Evolutionary conservation across 2,888 invertebrate genomes (phyloP).

Genomic region (Acrobasis consociella): DNA sequence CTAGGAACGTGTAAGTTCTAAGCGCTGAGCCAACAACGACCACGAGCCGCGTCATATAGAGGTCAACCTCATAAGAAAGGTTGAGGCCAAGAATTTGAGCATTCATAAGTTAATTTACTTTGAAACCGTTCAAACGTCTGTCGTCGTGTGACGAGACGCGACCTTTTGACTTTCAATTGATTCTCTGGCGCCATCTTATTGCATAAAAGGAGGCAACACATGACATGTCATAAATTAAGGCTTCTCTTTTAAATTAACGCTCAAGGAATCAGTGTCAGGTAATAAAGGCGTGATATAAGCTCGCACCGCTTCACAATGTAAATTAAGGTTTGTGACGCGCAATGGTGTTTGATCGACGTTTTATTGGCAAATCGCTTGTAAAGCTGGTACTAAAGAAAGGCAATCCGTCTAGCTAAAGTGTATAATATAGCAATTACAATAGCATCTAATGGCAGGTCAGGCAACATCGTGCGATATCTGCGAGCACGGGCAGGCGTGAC

Average conservation of each 20-base stretch:
- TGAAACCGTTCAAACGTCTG: constrained; percentile 45
- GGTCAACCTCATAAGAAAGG: constrained; percentile 20
- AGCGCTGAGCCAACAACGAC: constrained; percentile 6
- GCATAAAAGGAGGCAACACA: constrained; percentile 24
- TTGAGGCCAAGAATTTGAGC: constrained; percentile 39
- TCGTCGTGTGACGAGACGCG: constrained; percentile 45
- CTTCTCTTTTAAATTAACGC: no score
- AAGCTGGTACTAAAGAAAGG: no score
- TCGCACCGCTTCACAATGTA: no score
- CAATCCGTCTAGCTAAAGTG: no score
- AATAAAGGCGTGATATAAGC: no score
- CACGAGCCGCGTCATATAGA: constrained; percentile 4
- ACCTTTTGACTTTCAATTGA: constrained; percentile 62
- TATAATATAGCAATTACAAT: not conserved
- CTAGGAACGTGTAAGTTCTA: constrained; percentile 9
- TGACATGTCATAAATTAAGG: not conserved
- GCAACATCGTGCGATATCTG: constrained; percentile 28
- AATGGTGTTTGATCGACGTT: no score
- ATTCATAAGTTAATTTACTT: constrained; percentile 39
- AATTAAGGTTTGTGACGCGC: no score
- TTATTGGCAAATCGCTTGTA: no score
- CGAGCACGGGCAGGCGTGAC: constrained; percentile 55
- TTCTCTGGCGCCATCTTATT: constrained; percentile 45
- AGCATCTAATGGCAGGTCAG: constrained; percentile 2
- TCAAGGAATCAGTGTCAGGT: no score